phyloP scores from a whole-genome alignment of 2,113 vertebrate species.

The Poeciliopsis prolifica region DNA sequence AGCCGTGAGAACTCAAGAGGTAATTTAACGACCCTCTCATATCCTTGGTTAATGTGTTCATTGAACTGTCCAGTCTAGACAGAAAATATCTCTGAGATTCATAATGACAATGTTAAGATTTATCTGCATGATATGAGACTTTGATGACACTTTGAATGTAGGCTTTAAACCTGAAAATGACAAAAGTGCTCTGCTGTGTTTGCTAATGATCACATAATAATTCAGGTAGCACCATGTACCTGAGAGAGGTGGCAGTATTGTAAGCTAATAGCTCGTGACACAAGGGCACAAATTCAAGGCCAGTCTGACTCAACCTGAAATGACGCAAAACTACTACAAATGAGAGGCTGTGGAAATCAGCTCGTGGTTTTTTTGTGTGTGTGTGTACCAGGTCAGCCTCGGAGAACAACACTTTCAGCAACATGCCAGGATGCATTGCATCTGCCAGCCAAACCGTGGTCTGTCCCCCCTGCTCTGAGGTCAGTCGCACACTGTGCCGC shows the following conservation, averaged over 20 bases:
- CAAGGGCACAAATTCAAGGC: conserved; percentile 31
- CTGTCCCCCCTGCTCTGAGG: conserved; percentile 49
- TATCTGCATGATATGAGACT: conserved; percentile 55
- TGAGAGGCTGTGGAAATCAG: conserved; percentile 25
- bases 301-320: conserved; percentile 29
- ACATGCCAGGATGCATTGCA: conserved; percentile 68
- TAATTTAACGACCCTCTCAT: conserved; percentile 52
- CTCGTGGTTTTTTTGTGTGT: conserved; percentile 13
- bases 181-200: conserved; percentile 52
- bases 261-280: conserved; percentile 32
- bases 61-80: conserved; percentile 61
- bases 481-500: conserved; percentile 63
- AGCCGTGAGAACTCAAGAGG: conserved; percentile 38
- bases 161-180: conserved; percentile 53
- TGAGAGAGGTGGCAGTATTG: conserved; percentile 22
- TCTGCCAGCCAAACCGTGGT: conserved; percentile 59
- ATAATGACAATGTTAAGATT: conserved; percentile 50
- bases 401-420: conserved; percentile 71
- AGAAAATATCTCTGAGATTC: conserved; percentile 56
- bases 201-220: conserved; percentile 51
- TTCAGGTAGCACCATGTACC: conserved; percentile 30
- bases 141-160: conserved; percentile 51
- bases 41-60: conserved; percentile 64
- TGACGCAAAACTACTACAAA: conserved; percentile 37
- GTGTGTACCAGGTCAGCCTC: conserved; percentile 47